Evolutionary conservation across 2,888 invertebrate genomes (phyloP), one percentile per base, ranked within the genome.

Genomic region (Apodemia zela): DNA sequence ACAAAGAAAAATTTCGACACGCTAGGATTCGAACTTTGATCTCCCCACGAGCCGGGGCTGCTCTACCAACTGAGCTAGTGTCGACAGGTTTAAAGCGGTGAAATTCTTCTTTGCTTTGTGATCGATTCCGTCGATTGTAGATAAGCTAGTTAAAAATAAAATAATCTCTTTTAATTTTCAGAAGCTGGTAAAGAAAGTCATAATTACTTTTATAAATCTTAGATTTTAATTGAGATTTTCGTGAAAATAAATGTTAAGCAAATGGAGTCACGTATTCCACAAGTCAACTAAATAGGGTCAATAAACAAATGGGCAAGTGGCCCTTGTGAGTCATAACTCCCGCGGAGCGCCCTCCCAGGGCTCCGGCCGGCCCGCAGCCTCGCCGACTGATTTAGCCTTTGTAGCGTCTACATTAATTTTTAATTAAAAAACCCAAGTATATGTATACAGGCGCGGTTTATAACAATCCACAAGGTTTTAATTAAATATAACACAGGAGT

Each of bases 221-320:
- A 35, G 42, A 42, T 4, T 42, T 4, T 13, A 42, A 42, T 42
- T 42, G 4, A 42, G 42, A 42, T 15, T 15, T 42, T 42, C 42
- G 42, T 42, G 15, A 42, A 15, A 42, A 15, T 42, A 38, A 42
- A 42, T 42, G 42, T 42, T 13, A 42, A 15, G 3, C 42, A 13
- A 42, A 42, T 42, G 5, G 18, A 18, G 51, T 21, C 51, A 51
- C 51, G 51, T 25, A 51, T 1, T 13, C 15, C 21, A 21, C 51
- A 18, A 51, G 51, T 18, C 11, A 21, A 51, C 18, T 21, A 13
- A 21, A 51, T 51, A 51, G 51, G 51, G 21, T 51, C 13, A 51
- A 51, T 51, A 51, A 51, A 51, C 51, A 51, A 51, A 51, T 51
- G 25, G 51, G 51, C 51, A 25, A 51, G 51, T 51, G 51, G 21